These are phyloP conservation scores for Tetramorium alpestre DNA, from an alignment of 1,140 invertebrate species.

Conservation along the genomic window DNA sequence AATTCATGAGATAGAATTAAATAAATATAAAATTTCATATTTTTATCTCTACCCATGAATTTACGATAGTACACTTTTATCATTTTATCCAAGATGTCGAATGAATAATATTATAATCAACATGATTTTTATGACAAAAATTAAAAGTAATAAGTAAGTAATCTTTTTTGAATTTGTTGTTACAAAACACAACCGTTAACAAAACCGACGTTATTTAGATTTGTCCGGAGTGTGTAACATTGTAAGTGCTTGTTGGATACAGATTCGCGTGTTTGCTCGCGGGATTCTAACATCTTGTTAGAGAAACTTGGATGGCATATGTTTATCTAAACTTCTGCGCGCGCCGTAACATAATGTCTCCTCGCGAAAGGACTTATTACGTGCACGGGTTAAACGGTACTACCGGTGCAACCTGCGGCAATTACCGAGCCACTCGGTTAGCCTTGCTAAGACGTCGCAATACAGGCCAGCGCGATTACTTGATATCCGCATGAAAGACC, in stretches of 20 bases:
- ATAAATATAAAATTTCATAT: not conserved
- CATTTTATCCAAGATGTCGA: not conserved
- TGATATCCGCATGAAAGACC: constrained; percentile 63
- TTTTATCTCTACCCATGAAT: not conserved
- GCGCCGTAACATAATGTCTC: constrained; percentile 19
- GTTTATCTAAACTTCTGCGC: constrained; percentile 31
- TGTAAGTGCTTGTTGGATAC: not conserved
- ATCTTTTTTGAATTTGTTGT: not conserved
- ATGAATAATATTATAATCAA: not conserved
- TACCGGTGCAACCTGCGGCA: constrained; percentile 12
- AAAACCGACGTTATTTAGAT: not conserved
- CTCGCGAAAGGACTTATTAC: constrained; percentile 36
- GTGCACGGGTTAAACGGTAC: constrained; percentile 63
- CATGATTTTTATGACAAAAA: not conserved
- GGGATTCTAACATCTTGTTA: constrained; percentile 3
- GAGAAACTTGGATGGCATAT: constrained; percentile 22
- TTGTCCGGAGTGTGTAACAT: not conserved
- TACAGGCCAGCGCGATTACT: constrained; percentile 56
- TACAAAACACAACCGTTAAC: not conserved
- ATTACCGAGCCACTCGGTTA: constrained; percentile 41
- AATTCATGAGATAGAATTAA: not conserved
- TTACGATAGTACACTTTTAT: not conserved
- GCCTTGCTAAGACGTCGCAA: constrained; percentile 36
- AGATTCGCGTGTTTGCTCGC: constrained; percentile 2
- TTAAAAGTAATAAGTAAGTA: not conserved